Evolutionary conservation across 2,888 invertebrate species (phyloP).

Genomic region (Drosophila falleni): DNA sequence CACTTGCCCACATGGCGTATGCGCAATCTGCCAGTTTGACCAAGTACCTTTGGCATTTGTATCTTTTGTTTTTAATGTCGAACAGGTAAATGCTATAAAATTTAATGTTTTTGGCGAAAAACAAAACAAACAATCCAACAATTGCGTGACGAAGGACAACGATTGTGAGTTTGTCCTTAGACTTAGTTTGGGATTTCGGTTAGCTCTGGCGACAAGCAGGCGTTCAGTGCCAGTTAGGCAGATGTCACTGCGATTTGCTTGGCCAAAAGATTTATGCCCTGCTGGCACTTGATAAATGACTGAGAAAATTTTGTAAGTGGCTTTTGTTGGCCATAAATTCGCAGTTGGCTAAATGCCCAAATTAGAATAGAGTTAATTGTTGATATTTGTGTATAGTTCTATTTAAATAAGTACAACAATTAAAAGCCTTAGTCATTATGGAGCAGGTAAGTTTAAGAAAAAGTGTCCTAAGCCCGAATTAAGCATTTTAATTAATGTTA

Average conservation of each 20-base stretch:
- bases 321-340: conserved; percentile 65
- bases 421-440: conserved; percentile 12
- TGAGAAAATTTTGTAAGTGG: conserved; percentile 64
- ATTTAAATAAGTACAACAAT: conserved; percentile 24
- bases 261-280: conserved; percentile 68
- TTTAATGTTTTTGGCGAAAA: conserved; percentile 60
- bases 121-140: conserved; percentile 27
- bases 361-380: conserved; percentile 53
- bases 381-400: conserved; percentile 26
- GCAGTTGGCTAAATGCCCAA: conserved; percentile 53
- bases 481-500: not conserved
- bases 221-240: conserved; percentile 50
- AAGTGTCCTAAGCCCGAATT: not conserved
- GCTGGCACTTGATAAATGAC: conserved; percentile 72
- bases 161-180: conserved; percentile 48
- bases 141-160: conserved; percentile 61
- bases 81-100: conserved; percentile 72
- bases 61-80: conserved; percentile 74
- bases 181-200: conserved; percentile 15
- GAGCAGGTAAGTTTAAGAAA: conserved; percentile 7
- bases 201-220: conserved; percentile 26
- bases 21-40: conserved; percentile 44
- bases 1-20: conserved; percentile 40
- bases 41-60: conserved; percentile 55
- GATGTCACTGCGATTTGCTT: conserved; percentile 74